A percentile compares a stretch with the other conserved stretches of the same genome.
Conservation (phyloP, 1,140 invertebrate genomes). For the Eurosta solidaginis region DNA sequence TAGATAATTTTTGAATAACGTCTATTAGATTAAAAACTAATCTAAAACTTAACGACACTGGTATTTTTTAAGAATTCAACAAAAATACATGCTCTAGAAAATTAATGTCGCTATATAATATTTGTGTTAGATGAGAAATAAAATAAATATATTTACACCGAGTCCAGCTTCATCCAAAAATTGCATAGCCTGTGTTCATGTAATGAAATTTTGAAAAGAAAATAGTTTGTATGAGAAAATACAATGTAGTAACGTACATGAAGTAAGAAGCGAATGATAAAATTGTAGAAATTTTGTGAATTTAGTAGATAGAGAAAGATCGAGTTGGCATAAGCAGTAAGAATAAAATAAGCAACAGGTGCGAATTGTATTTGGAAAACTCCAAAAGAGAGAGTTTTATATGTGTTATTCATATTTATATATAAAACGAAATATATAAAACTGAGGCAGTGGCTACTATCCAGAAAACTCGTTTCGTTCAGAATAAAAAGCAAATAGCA, state of each 20-base stretch:
- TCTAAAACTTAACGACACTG: not conserved
- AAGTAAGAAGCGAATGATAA: conserved; percentile 5
- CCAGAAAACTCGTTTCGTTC: too few species aligned
- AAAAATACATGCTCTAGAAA: not conserved
- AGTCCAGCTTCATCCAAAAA: conserved; percentile 85
- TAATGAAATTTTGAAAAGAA: conserved; percentile 28
- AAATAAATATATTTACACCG: conserved; percentile 80
- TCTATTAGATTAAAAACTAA: not conserved
- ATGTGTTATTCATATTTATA: too few species aligned
- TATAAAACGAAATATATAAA: too few species aligned
- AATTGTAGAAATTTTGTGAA: not conserved
- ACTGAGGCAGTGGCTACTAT: too few species aligned
- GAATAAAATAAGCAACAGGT: not conserved
- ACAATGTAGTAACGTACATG: conserved; percentile 9
- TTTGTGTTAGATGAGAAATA: conserved; percentile 28
- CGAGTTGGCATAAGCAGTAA: not conserved
- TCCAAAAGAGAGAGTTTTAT: not conserved
- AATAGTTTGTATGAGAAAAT: conserved; percentile 17
- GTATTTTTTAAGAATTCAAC: not conserved
- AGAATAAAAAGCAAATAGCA: too few species aligned
- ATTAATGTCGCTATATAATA: too few species aligned
- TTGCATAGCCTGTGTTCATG: conserved; percentile 77
- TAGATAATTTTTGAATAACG: not conserved
- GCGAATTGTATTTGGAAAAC: not conserved
- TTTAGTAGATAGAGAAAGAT: not conserved